phyloP scores from a whole-genome alignment of 2,888 invertebrate genomes.

The Orchestes rusci region DNA sequence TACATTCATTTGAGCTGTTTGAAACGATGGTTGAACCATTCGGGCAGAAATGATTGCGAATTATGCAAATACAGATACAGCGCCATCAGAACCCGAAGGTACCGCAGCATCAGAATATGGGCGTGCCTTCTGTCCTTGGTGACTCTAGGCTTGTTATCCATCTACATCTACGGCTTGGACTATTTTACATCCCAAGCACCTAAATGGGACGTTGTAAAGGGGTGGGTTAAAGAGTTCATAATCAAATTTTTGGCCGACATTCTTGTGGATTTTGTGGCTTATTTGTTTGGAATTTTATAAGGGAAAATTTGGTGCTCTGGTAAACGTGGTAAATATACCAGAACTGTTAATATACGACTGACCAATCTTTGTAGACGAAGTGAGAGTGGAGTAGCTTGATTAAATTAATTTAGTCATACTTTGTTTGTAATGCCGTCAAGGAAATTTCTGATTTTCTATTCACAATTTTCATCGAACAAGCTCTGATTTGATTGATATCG shows the following conservation, averaged over 20 bases:
- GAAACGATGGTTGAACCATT: slow-evolving; percentile 65
- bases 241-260: slow-evolving; percentile 57
- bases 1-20: slow-evolving; percentile 63
- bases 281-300: slow-evolving; percentile 57
- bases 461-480: too few species aligned
- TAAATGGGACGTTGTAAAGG: slow-evolving; percentile 56
- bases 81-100: slow-evolving; percentile 45
- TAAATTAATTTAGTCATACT: too few species aligned
- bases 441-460: too few species aligned
- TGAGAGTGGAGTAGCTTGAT: too few species aligned
- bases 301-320: slow-evolving; percentile 63
- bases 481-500: too few species aligned
- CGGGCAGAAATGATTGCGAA: slow-evolving; percentile 61
- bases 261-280: slow-evolving; percentile 55
- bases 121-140: slow-evolving; percentile 59
- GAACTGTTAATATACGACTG: too few species aligned
- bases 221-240: slow-evolving; percentile 56
- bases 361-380: too few species aligned
- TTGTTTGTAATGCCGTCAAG: too few species aligned
- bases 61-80: slow-evolving; percentile 49
- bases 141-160: slow-evolving; percentile 55
- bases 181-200: slow-evolving; percentile 61
- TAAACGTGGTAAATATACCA: too few species aligned
- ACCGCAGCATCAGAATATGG: slow-evolving; percentile 58
- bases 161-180: slow-evolving; percentile 58